These are phyloP conservation scores for Paramuricea clavata DNA, from an alignment of 92 coral and sea anemone species.

Conservation along the genomic window DNA sequence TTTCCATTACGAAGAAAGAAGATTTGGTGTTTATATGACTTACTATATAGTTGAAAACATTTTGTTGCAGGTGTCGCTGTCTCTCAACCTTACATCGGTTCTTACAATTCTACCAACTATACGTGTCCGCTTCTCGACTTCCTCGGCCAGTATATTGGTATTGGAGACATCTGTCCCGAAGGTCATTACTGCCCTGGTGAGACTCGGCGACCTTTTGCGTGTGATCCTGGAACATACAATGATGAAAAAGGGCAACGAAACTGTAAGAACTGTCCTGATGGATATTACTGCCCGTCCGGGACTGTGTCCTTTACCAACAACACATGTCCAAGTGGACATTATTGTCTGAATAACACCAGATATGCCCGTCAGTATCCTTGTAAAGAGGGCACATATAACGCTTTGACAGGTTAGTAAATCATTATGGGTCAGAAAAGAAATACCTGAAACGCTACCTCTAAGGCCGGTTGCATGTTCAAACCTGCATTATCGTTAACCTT, in stretches of 20 bases:
- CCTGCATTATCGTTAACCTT: no score
- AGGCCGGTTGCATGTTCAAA: no score
- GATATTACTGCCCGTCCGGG: conserved; percentile 79
- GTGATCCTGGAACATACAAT: conserved; percentile 85
- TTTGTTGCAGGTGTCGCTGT: conserved; percentile 78
- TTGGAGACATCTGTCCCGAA: conserved; percentile 93
- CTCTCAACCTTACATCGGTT: conserved; percentile 82
- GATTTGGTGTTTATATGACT: neutral
- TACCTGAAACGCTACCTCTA: no score
- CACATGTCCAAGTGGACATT: conserved; percentile 88
- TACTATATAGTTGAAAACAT: no score
- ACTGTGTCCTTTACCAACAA: conserved; percentile 69
- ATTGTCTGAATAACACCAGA: conserved; percentile 84
- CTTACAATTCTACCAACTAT: conserved; percentile 85
- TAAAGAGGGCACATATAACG: conserved; percentile 86
- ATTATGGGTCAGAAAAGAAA: no score
- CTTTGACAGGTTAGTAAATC: conserved; percentile 65
- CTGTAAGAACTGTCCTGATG: conserved; percentile 85
- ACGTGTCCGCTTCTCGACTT: conserved; percentile 86
- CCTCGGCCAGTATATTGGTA: conserved; percentile 95
- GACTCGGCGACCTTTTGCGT: conserved; percentile 69
- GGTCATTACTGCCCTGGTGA: conserved; percentile 88
- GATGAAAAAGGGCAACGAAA: conserved; percentile 76
- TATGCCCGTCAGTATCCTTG: conserved; percentile 78
- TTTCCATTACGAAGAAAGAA: neutral